A percentile compares a stretch with the other conserved stretches of the same genome.
Conservation (phyloP, 2,888 invertebrate species). For the Volucella inflata region DNA sequence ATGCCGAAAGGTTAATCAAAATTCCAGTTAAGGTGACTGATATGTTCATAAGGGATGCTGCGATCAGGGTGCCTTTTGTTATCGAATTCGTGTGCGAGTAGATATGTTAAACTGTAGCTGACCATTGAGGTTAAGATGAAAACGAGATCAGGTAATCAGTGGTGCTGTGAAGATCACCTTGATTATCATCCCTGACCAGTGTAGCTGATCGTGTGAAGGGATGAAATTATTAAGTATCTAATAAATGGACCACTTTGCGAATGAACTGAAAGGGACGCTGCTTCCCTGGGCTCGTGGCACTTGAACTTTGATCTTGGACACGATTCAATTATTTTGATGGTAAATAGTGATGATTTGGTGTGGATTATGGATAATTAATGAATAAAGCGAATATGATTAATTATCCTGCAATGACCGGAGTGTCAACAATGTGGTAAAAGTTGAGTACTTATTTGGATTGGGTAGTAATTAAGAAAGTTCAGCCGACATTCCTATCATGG, state of each 20-base stretch:
- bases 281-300: conserved; percentile 9
- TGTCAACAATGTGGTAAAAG: neutral
- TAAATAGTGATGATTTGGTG: conserved; percentile 55
- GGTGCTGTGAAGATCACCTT: conserved; percentile 54
- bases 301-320: conserved; percentile 58
- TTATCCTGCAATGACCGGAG: conserved; percentile 3
- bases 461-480: neutral
- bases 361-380: conserved; percentile 37
- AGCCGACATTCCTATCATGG: conserved; percentile 2
- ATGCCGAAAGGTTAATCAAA: conserved; percentile 67
- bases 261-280: neutral
- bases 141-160: conserved; percentile 68
- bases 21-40: conserved; percentile 29
- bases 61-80: conserved; percentile 28
- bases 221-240: conserved; percentile 16
- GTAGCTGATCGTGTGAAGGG: conserved; percentile 18
- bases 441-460: neutral
- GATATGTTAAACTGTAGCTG: conserved; percentile 23
- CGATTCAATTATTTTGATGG: conserved; percentile 47
- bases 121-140: conserved; percentile 70
- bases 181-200: conserved; percentile 21
- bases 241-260: no score
- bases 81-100: neutral
- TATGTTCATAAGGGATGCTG: conserved; percentile 58
- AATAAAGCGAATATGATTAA: conserved; percentile 43